Base-by-base conservation (phyloP, 2,113 vertebrate genomes). In the Indri indri region DNA sequence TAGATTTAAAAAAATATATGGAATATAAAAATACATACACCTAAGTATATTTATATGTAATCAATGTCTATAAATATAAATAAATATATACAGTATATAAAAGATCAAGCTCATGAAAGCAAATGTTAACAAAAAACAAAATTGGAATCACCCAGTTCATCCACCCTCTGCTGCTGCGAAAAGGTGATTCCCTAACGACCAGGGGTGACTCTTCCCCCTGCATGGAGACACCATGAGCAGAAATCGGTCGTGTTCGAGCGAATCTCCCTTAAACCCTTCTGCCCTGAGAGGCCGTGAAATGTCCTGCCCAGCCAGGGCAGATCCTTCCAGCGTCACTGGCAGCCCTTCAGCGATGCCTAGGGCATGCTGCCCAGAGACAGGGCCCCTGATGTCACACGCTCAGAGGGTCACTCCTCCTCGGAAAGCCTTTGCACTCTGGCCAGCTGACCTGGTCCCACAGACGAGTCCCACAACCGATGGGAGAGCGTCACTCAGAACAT, bases 201-300 rank as follows among this genome's bases (percentile, higher is more conserved):
- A 37, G 34, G 37, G 77, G 27, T 25, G 3, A 12, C 20, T 18
- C 82, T 73, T n/a, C 73, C 79, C 18, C 8, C 18, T 17, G 32
- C 47, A 59, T 0, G 0, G 54, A 82, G 30, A 22, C 61, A 37
- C 42, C 8, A 37, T 2, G 20, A 90, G 76, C 25, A 34, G 89
- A 63, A 10, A 57, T 5, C 4, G 0, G n/a, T 20, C 0, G 1
- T 57, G 1, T 76, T 52, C 4, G 32, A 30, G 20, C 0, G 5
- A 54, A 34, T 17, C 50, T 25, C 92, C 37, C 0, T 2, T 8
- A n/a, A n/a, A 18, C 6, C 32, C 22, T n/a, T n/a, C 32, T 47
- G 45, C 59, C 42, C 40, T 30, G 32, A n/a, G 83, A 73, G 50
- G 23, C 25, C 34, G 23, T 23, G 82, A 34, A 13, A 30, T 0